Percentiles rank a stretch among this genome's conserved stretches.
phyloP scores from a whole-genome alignment of 1,140 invertebrate genomes.

The Mesaphorura yosii region DNA sequence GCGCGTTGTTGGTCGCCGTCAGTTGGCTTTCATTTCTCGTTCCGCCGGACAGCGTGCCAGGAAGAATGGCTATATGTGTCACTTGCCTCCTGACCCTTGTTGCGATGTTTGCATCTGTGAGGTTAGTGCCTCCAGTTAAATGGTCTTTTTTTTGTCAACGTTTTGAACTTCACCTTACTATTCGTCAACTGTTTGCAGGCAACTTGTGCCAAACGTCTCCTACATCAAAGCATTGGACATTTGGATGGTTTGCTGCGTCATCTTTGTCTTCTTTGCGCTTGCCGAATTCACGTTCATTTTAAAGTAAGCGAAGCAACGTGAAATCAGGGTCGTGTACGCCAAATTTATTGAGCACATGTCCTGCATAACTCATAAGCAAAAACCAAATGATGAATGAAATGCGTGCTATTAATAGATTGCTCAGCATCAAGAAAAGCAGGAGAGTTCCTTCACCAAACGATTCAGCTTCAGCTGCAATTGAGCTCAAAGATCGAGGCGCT shows the following conservation, averaged over 20 bases:
- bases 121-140: conserved; percentile 36
- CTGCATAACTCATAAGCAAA: too few species aligned
- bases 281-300: conserved; percentile 58
- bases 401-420: background rate
- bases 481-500: too few species aligned
- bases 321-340: too few species aligned
- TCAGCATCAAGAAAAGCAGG: background rate
- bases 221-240: conserved; percentile 58
- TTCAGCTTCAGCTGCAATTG: background rate
- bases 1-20: conserved; percentile 50
- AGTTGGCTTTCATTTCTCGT: conserved; percentile 55
- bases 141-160: too few species aligned
- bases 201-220: conserved; percentile 49
- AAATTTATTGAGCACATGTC: too few species aligned
- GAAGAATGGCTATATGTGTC: conserved; percentile 46
- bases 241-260: conserved; percentile 57
- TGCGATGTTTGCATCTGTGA: conserved; percentile 52
- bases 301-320: conserved; percentile 14
- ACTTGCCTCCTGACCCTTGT: conserved; percentile 49
- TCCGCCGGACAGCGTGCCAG: conserved; percentile 49
- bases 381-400: too few species aligned
- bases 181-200: conserved; percentile 36
- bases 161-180: background rate
- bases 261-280: conserved; percentile 57
- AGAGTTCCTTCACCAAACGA: background rate